Evolutionary conservation across 2,888 invertebrate genomes (phyloP), one percentile per base, ranked within the genome.

Genomic region (Pterostichus madidus): DNA sequence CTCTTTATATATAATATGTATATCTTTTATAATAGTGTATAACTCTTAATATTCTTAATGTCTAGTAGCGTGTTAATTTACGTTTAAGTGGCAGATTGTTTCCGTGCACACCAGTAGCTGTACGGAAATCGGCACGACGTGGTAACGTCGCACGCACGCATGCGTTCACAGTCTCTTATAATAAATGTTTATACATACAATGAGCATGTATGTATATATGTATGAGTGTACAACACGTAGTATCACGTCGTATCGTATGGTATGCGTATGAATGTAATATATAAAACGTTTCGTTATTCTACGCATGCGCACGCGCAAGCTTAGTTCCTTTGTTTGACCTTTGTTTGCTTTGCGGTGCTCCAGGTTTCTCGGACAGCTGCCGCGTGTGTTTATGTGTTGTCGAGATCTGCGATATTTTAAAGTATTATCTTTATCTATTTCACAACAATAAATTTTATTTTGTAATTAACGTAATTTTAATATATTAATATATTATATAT

Each of bases 391-490:
- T 56, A 84, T 82, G 73, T 79, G 61, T 77, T 61, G 59, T 80
- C 85, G 85, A 85, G 85, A 85, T 85, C 85, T 85, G 85, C 85
- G 84, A 84, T 85, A 61, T 85, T 85, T 85, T 86, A 84, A 85
- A 85, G 85, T 86, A 87, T 87, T 87, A 77, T 71, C 59, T 80
- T 73, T 80, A 87, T 87, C 87, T 89, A 89, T 88, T 87, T 89
- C 89, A 90, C 90, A 90, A 90, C 90, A 90, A 90, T 89, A 88
- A 89, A 89, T 87, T 88, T 86, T 88, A 86, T 87, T 88, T 86
- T 88, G 88, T 87, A 88, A 86, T 87, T 89, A 89, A 89, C 89
- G 88, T 89, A 89, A 88, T 88, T 87, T 88, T 86, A 85, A 85
- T 85, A 85, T 86, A 86, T 89, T 88, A 88, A 89, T 88, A 88